Percentiles rank a stretch among this genome's conserved stretches.
Evolutionary conservation across 1,140 invertebrate species (phyloP).

Genomic region (Lamellibrachia luymesi): DNA sequence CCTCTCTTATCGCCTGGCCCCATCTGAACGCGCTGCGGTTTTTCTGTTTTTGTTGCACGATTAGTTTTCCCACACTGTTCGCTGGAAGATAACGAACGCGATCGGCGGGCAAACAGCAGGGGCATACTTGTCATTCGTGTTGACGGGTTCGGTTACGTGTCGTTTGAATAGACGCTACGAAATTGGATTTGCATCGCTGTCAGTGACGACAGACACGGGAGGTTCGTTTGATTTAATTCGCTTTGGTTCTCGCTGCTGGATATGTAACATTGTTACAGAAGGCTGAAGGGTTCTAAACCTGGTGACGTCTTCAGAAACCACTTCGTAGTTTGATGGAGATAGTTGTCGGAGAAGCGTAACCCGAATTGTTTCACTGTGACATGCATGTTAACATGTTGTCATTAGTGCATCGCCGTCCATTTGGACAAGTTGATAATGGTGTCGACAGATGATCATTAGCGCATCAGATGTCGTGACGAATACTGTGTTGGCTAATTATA

Average conservation of each 20-base stretch:
- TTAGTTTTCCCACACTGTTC: neutral
- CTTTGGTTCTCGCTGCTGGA: neutral
- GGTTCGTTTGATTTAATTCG: neutral
- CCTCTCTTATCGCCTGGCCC: neutral
- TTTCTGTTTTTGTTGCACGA: neutral
- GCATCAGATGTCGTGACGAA: neutral
- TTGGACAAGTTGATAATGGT: neutral
- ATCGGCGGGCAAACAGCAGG: neutral
- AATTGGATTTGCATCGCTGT: neutral
- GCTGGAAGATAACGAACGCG: neutral
- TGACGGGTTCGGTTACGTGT: neutral
- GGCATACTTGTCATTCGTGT: neutral
- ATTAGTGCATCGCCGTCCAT: neutral
- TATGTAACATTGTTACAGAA: neutral
- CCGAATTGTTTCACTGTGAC: neutral
- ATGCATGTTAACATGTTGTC: neutral
- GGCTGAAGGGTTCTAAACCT: neutral
- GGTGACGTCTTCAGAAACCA: neutral
- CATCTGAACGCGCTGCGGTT: neutral
- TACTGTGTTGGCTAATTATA: neutral
- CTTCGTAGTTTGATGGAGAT: neutral
- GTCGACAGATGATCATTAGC: neutral
- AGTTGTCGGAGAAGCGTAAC: neutral
- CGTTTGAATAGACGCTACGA: neutral
- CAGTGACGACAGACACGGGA: neutral